Percentiles rank a stretch among this genome's conserved stretches.
These are phyloP conservation scores for Hypena proboscidalis DNA, from an alignment of 2,888 invertebrate genomes.

Conservation along the genomic window DNA sequence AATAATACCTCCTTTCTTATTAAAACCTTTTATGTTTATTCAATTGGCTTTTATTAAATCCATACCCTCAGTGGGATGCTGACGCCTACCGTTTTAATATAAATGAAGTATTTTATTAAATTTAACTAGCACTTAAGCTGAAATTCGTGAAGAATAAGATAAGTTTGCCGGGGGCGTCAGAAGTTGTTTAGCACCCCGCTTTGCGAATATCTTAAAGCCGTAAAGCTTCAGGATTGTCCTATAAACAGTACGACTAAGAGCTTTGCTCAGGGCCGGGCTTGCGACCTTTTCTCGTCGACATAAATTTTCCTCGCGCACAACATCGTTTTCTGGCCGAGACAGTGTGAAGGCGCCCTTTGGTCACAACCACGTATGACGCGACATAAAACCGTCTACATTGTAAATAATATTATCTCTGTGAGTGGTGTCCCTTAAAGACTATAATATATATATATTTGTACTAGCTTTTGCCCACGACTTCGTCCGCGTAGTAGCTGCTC, in stretches of 20 bases:
- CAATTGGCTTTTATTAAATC: too few species aligned
- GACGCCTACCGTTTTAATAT: conserved; percentile 2
- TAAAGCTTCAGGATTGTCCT: conserved; percentile 9
- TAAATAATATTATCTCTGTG: conserved; percentile 12
- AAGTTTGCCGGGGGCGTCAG: neutral
- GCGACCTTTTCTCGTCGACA: conserved; percentile 17
- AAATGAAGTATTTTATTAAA: neutral
- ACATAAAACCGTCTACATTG: conserved; percentile 27
- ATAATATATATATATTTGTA: neutral
- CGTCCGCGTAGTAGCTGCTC: too few species aligned
- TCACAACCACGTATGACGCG: conserved; percentile 21
- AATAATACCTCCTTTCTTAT: too few species aligned
- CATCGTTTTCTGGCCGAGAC: too few species aligned
- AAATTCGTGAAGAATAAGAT: conserved; percentile 1
- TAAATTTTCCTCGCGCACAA: conserved; percentile 28
- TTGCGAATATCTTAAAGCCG: neutral
- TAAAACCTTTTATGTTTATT: too few species aligned
- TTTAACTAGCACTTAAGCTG: neutral
- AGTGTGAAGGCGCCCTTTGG: conserved; percentile 22
- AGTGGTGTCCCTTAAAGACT: conserved; percentile 4
- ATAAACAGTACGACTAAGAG: conserved; percentile 36
- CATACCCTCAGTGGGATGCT: too few species aligned
- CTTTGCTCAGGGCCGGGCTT: conserved; percentile 29
- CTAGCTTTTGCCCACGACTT: too few species aligned
- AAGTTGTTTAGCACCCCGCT: conserved; percentile 5